Percentiles rank a stretch among this genome's conserved stretches.
Evolutionary conservation across 1,140 invertebrate genomes (phyloP).

Genomic region (Drosophila trapezifrons): DNA sequence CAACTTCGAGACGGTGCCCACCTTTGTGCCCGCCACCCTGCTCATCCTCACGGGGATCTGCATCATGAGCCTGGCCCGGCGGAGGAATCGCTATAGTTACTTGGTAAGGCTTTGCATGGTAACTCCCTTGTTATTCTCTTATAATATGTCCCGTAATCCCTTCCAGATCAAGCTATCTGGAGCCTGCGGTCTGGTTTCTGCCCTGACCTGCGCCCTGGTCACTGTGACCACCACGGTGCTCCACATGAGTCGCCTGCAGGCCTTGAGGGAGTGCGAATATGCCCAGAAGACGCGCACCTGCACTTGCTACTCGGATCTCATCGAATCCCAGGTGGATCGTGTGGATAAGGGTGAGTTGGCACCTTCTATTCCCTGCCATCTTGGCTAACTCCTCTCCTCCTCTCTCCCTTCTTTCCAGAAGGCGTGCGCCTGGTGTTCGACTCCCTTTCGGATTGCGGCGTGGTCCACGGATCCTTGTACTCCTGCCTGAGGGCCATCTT

Average conservation of each 20-base stretch:
- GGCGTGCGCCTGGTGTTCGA: conserved; percentile 90
- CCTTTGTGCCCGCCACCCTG: conserved; percentile 92
- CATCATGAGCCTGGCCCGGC: conserved; percentile 92
- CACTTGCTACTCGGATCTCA: conserved; percentile 89
- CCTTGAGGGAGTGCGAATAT: conserved; percentile 93
- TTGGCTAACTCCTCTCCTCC: conserved; percentile 1
- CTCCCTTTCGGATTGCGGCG: conserved; percentile 92
- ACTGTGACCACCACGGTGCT: conserved; percentile 96
- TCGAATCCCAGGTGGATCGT: conserved; percentile 86
- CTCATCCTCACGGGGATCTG: conserved; percentile 93
- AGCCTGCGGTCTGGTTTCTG: conserved; percentile 92
- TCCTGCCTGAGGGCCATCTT: conserved; percentile 94
- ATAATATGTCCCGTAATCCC: background rate
- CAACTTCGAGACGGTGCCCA: conserved; percentile 93
- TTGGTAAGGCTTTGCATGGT: conserved; percentile 86
- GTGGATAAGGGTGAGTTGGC: conserved; percentile 86
- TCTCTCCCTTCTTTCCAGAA: conserved; percentile 60
- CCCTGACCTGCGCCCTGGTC: conserved; percentile 92
- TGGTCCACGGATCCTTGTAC: conserved; percentile 93
- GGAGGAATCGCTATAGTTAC: conserved; percentile 93
- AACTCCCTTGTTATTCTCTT: background rate
- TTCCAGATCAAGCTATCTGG: conserved; percentile 93
- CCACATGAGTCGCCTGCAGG: conserved; percentile 95
- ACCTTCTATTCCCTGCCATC: too few relatives aligned
- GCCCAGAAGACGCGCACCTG: conserved; percentile 90